Evolutionary conservation across 2,797 vertebrate genomes (phyloP).

Genomic region (Lacerta bilineata): DNA sequence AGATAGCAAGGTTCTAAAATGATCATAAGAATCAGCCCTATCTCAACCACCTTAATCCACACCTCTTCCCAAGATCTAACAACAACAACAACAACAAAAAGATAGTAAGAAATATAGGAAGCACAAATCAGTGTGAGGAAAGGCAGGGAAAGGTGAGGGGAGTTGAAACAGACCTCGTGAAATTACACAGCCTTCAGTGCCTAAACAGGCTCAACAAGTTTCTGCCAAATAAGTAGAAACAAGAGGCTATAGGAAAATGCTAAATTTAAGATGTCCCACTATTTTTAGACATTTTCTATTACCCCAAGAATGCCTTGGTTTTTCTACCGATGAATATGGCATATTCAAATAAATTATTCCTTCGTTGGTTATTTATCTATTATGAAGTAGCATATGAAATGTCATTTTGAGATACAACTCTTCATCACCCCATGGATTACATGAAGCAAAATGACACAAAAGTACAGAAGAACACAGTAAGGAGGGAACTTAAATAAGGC

Average conservation of each 20-base stretch:
- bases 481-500: not conserved
- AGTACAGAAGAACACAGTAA: not conserved
- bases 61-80: not conserved
- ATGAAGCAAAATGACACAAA: not conserved
- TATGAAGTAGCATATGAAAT: not conserved
- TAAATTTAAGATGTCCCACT: not conserved
- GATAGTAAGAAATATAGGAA: not conserved
- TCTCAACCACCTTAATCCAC: not conserved
- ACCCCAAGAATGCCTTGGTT: not conserved
- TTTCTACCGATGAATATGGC: not conserved
- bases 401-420: not conserved
- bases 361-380: not conserved
- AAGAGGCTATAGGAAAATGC: slow-evolving; percentile 1
- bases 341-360: not conserved
- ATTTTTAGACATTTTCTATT: not conserved
- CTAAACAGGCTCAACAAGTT: not conserved
- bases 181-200: not conserved
- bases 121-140: not conserved
- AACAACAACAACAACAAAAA: not conserved
- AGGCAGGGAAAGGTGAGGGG: not conserved
- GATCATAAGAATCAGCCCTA: not conserved
- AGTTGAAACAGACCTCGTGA: not conserved
- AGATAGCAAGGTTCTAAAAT: not conserved
- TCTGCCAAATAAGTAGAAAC: not conserved
- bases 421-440: slow-evolving; percentile 1